These are phyloP conservation scores for Daphoenositta chrysoptera DNA, from an alignment of 2,113 vertebrate genomes.

Conservation along the genomic window DNA sequence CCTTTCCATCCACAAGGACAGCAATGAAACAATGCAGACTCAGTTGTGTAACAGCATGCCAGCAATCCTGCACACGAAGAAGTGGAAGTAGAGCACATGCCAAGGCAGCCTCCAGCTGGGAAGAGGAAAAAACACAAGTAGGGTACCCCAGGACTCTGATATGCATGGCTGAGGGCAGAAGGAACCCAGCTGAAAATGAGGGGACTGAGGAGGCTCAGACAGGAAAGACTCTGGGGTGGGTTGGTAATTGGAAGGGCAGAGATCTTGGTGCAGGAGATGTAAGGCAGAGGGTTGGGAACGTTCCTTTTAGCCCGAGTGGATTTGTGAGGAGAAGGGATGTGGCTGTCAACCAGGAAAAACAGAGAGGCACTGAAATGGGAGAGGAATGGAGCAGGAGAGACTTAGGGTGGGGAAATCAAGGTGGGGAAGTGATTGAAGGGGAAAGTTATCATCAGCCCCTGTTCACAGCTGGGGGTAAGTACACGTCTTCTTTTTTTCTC, in stretches of 20 bases:
- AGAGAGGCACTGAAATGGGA: background rate
- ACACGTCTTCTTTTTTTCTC: background rate
- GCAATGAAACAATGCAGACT: background rate
- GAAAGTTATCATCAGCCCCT: background rate
- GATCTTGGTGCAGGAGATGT: background rate
- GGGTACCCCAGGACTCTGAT: background rate
- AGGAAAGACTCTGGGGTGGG: background rate
- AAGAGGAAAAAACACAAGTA: background rate
- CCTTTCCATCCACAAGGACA: background rate
- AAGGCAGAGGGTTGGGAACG: background rate
- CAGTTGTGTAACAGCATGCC: background rate
- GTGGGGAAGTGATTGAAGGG: background rate
- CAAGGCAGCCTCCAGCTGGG: background rate
- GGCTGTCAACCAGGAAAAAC: background rate
- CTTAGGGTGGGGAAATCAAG: background rate
- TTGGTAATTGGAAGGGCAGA: background rate
- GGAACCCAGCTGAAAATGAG: background rate
- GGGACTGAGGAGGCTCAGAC: background rate
- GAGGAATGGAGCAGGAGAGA: background rate
- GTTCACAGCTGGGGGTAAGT: background rate
- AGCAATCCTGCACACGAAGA: rapidly evolving
- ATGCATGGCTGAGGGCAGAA: background rate
- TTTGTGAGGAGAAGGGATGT: background rate
- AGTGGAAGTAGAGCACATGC: background rate
- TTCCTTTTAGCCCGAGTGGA: background rate